phyloP scores from a whole-genome alignment of 2,797 vertebrate genomes.

The Bovichtus diacanthus region DNA sequence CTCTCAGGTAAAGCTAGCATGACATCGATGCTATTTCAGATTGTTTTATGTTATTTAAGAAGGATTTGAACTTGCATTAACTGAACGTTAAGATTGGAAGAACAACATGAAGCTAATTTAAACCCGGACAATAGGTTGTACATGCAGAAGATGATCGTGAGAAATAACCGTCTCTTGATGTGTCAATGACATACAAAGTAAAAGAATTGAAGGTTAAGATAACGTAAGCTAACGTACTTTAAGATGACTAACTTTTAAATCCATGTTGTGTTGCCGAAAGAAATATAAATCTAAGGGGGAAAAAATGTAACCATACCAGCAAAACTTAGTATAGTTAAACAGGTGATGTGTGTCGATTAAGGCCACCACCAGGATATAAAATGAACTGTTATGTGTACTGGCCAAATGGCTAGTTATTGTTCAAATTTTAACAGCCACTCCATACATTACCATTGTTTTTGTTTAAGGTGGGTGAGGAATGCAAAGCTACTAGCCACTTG shows the following conservation, averaged over 20 bases:
- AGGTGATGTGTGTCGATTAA: background rate
- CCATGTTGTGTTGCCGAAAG: background rate
- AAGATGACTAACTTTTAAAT: background rate
- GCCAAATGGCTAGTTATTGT: too few relatives aligned
- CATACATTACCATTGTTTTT: too few relatives aligned
- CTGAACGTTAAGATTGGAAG: background rate
- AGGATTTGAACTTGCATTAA: background rate
- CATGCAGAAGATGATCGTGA: background rate
- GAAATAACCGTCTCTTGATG: background rate
- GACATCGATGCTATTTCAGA: background rate
- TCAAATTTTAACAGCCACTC: too few relatives aligned
- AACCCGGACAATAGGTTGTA: background rate
- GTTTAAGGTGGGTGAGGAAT: too few relatives aligned
- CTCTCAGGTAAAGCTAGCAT: background rate
- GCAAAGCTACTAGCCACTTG: too few relatives aligned
- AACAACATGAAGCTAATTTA: background rate
- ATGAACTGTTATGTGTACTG: too few relatives aligned
- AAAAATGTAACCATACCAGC: background rate
- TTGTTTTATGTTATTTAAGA: accelerated
- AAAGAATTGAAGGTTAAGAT: background rate
- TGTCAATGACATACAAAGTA: background rate
- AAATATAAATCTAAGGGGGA: background rate
- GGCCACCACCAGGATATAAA: too few relatives aligned
- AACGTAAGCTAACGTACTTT: background rate
- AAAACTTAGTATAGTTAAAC: background rate